Conservation (phyloP, 2,113 vertebrate species). For the Cyanoramphus novaezelandiae region DNA sequence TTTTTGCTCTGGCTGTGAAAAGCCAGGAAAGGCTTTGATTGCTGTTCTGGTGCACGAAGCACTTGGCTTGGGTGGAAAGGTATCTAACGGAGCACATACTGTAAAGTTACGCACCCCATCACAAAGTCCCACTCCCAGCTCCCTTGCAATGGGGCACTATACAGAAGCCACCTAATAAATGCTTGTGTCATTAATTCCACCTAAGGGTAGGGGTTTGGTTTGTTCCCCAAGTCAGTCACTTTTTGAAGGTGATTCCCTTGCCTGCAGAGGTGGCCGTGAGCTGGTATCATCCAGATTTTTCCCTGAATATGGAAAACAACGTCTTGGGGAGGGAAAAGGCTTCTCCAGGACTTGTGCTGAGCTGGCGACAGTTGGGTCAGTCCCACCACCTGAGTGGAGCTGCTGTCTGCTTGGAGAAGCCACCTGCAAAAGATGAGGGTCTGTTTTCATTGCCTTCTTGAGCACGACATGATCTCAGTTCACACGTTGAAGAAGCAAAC, state of each 20-base stretch:
- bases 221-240: neutral
- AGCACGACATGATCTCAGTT: neutral
- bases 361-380: rapidly evolving
- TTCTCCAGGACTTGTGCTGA: neutral
- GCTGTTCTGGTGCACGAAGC: neutral
- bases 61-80: constrained; percentile 15
- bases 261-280: rapidly evolving
- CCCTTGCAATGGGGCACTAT: neutral
- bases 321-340: neutral
- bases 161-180: neutral
- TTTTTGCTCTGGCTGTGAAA: neutral
- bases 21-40: neutral
- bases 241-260: neutral
- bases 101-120: neutral
- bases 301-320: rapidly evolving
- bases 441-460: neutral
- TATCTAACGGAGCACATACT: neutral
- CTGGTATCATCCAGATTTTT: neutral
- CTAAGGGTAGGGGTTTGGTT: neutral
- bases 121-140: neutral
- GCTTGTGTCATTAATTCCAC: neutral
- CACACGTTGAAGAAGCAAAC: constrained; percentile 10
- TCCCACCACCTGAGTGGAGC: rapidly evolving
- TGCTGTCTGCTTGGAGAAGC: neutral
- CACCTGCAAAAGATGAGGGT: neutral